Base-by-base conservation (phyloP, 1,140 invertebrate species). In the Drosophila murphyi region DNA sequence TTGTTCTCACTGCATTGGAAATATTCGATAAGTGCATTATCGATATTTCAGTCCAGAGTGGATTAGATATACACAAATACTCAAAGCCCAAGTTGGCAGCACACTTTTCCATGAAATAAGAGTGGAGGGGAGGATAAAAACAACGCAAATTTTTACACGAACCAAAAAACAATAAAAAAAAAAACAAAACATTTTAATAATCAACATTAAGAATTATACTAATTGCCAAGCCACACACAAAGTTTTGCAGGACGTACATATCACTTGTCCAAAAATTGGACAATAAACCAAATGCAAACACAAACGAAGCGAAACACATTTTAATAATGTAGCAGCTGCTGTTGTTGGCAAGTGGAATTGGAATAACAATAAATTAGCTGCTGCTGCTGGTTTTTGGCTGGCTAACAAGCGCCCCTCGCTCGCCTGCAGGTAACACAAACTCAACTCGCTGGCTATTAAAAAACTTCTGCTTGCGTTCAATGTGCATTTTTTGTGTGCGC, bases 271-370 rank as follows among this genome's bases (percentile, higher is more conserved):
- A n/a, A 43, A 43, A 43, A n/a, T n/a, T 43, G 10, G 6, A 43
- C 39, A 43, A 8, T 43, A 5, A 4, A 8, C 10, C 10, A 41
- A 43, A 39, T 41, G n/a, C 32, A 12, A 47, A 8, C 31, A 12
- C 20, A 48, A 50, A 41, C 20, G 50, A 52, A 54, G 32, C 8
- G 7, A 35, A 35, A 35, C 31, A 29, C 10, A 29, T 28, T 50
- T 54, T 37, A 51, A 73, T 60, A 73, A 73, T 73, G 71, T 61
- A 68, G 64, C 71, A 73, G 63, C 64, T 73, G 71, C 55, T 73
- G 34, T 41, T 47, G 63, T n/a, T n/a, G n/a, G 39, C 43, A 57
- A 47, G 12, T 70, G 51, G 51, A 47, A 55, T 70, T 70, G 68
- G 51, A 70, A 51, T 55, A 62, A 52, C 52, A 39, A 61, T 51